Percentiles rank a stretch among this genome's conserved stretches.
Conservation (phyloP, 2,888 invertebrate genomes). For the Scaptomyza caliginosa region DNA sequence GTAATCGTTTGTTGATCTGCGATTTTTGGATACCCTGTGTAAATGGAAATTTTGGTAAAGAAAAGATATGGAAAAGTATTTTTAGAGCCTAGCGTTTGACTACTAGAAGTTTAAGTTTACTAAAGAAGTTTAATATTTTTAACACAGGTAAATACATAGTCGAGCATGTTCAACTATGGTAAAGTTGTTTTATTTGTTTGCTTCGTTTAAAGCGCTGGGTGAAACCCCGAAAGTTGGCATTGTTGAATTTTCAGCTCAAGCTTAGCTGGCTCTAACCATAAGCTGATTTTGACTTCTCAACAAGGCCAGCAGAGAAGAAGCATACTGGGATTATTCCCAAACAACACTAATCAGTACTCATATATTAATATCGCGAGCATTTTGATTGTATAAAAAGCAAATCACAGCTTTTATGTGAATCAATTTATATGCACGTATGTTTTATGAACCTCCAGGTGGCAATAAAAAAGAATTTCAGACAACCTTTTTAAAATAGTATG, state of each 20-base stretch:
- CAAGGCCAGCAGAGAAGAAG: no score
- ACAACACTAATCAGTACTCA: not conserved
- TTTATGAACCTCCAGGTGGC: conserved; percentile 29
- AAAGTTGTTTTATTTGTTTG: not conserved
- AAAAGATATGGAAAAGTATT: not conserved
- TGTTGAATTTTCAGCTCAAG: conserved; percentile 2
- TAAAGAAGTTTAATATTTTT: not conserved
- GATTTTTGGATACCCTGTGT: conserved; percentile 18
- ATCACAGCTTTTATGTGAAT: conserved; percentile 38
- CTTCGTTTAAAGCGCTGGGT: not conserved
- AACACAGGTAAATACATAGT: not conserved
- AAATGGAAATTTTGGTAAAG: not conserved
- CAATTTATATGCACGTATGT: conserved; percentile 17
- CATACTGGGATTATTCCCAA: not conserved
- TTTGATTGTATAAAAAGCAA: conserved; percentile 40
- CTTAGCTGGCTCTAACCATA: not conserved
- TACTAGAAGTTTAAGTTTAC: no score
- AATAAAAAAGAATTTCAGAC: conserved; percentile 27
- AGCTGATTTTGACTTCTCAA: conserved; percentile 12
- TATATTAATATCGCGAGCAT: conserved; percentile 1
- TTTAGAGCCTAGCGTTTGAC: no score
- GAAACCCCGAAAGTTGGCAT: conserved; percentile 11
- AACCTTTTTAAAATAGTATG: conserved; percentile 58
- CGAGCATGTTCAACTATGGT: no score
- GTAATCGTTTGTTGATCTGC: conserved; percentile 57